Conservation (phyloP, 1,140 invertebrate genomes). For the Tachypleus tridentatus region DNA sequence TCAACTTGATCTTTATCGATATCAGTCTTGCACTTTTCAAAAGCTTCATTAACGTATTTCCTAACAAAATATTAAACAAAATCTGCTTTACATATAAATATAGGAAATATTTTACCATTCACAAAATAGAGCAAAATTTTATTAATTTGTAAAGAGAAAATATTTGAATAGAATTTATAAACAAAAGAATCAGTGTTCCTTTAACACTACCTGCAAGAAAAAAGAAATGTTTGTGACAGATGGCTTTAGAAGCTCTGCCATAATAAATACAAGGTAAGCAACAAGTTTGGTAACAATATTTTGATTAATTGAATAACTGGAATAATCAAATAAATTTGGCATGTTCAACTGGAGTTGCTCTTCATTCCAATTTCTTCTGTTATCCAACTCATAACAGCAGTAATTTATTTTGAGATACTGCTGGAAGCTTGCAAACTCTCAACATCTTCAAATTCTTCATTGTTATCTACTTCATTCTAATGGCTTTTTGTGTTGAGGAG, state of each 20-base stretch:
- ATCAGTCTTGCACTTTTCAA: slow-evolving; percentile 70
- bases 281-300: too few relatives aligned
- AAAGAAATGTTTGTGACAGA: slow-evolving; percentile 2
- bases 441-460: too few relatives aligned
- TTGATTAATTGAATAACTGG: too few relatives aligned
- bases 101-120: background rate
- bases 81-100: background rate
- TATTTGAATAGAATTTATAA: background rate
- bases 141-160: background rate
- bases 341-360: too few relatives aligned
- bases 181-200: background rate
- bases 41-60: slow-evolving; percentile 74
- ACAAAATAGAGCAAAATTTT: background rate
- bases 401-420: too few relatives aligned
- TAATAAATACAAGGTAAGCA: too few relatives aligned
- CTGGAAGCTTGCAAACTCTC: too few relatives aligned
- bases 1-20: slow-evolving; percentile 88
- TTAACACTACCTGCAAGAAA: background rate
- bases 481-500: too few relatives aligned
- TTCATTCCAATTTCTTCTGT: too few relatives aligned
- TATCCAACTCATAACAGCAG: too few relatives aligned
- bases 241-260: background rate
- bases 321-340: too few relatives aligned
- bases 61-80: slow-evolving; percentile 1
- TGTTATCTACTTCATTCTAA: too few relatives aligned